Conservation (phyloP, 2,888 invertebrate species). For the Tachystola acroxantha region DNA sequence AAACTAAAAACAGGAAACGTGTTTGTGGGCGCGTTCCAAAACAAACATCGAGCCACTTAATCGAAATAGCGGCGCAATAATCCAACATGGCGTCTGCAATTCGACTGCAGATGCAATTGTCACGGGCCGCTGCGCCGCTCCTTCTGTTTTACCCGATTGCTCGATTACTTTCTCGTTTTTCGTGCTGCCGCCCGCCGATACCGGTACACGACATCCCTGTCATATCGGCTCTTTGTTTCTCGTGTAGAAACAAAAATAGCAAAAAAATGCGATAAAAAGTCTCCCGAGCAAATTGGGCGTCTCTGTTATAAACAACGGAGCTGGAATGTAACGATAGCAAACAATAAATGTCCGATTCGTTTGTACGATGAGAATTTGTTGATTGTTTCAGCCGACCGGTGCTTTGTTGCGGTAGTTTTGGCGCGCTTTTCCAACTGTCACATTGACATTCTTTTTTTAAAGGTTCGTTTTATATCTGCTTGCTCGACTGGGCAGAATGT, state of each 20-base stretch:
- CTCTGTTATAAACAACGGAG: slow-evolving; percentile 75
- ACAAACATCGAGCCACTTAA: slow-evolving; percentile 47
- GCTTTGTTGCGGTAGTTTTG: slow-evolving; percentile 62
- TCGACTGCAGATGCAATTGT: slow-evolving; percentile 70
- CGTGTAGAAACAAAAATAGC: slow-evolving; percentile 59
- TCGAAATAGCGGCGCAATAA: slow-evolving; percentile 63
- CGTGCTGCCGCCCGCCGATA: slow-evolving; percentile 60
- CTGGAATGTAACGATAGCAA: slow-evolving; percentile 72
- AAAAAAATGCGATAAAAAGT: slow-evolving; percentile 63
- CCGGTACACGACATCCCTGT: slow-evolving; percentile 60
- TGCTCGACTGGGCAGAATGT: slow-evolving; percentile 21
- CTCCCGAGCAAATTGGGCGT: slow-evolving; percentile 73
- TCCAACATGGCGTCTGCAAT: slow-evolving; percentile 66
- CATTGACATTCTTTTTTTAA: slow-evolving; percentile 31
- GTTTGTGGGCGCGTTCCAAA: slow-evolving; percentile 24
- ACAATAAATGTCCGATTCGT: slow-evolving; percentile 74
- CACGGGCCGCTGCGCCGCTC: slow-evolving; percentile 60
- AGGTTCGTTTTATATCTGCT: slow-evolving; percentile 30
- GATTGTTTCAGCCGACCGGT: slow-evolving; percentile 64
- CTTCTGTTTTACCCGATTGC: slow-evolving; percentile 69
- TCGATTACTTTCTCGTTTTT: slow-evolving; percentile 71
- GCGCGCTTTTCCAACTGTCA: slow-evolving; percentile 54
- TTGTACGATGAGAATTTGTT: slow-evolving; percentile 64
- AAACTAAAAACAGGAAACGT: not conserved
- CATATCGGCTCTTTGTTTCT: slow-evolving; percentile 71